Conservation (phyloP, 1,140 invertebrate genomes). For the Trinorchestia longiramus region DNA sequence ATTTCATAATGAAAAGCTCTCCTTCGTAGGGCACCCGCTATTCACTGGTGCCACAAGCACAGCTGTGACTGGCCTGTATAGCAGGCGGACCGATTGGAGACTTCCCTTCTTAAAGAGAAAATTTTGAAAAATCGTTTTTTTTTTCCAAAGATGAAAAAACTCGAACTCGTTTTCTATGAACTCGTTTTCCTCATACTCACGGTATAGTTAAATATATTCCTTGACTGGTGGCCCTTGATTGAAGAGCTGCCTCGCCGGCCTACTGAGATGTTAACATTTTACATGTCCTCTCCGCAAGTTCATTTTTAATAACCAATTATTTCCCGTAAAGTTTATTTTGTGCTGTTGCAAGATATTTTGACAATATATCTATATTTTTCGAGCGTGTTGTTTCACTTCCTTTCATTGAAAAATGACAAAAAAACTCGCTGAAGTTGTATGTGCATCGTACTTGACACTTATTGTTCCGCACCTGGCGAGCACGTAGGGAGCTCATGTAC, state of each 20-base stretch:
- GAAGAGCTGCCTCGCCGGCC: background rate
- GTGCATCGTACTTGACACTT: too few relatives aligned
- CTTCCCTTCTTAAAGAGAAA: background rate
- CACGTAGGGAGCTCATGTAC: too few relatives aligned
- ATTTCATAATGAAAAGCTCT: background rate
- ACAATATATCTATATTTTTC: conserved; percentile 42
- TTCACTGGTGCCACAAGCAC: too few relatives aligned
- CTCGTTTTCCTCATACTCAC: background rate
- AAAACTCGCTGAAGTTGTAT: too few relatives aligned
- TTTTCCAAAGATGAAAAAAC: background rate
- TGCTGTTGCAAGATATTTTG: conserved; percentile 41
- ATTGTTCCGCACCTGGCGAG: too few relatives aligned
- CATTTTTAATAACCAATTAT: background rate
- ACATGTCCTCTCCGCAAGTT: background rate
- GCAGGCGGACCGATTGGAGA: background rate
- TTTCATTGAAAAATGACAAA: background rate
- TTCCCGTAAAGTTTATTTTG: background rate
- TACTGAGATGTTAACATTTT: background rate
- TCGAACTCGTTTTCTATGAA: too few relatives aligned
- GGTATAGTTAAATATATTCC: background rate
- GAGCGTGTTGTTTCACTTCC: background rate
- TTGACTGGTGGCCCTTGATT: background rate
- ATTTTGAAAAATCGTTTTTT: background rate
- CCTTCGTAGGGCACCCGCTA: background rate
- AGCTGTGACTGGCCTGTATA: background rate